phyloP scores from a whole-genome alignment of 2,888 invertebrate genomes.

The Drosophila antonietae region DNA sequence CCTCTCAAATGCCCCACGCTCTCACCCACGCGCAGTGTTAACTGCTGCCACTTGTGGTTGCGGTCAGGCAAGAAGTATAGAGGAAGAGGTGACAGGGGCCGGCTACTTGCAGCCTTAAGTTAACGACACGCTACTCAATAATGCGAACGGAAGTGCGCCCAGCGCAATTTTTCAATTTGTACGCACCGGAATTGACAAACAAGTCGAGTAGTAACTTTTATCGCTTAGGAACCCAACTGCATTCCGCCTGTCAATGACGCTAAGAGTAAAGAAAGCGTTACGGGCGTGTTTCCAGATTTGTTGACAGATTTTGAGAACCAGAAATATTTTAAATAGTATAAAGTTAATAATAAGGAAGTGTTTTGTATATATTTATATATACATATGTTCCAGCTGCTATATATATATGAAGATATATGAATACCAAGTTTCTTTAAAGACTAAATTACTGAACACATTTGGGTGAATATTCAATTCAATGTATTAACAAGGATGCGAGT shows the following conservation, averaged over 20 bases:
- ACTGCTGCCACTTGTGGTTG: conserved; percentile 21
- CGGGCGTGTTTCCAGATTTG: not conserved
- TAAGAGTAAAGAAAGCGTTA: not conserved
- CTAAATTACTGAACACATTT: not conserved
- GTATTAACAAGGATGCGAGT: conserved; percentile 5
- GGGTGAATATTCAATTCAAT: not conserved
- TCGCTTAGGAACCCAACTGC: conserved; percentile 27
- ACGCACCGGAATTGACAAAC: conserved; percentile 71
- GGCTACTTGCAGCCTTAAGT: conserved; percentile 41
- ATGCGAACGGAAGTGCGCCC: conserved; percentile 68
- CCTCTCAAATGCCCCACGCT: not conserved
- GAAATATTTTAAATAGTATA: not conserved
- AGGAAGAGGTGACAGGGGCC: not conserved
- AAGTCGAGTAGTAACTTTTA: conserved; percentile 28
- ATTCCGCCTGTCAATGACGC: conserved; percentile 6
- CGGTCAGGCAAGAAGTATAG: not conserved
- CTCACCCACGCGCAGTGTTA: conserved; percentile 12
- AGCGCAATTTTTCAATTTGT: conserved; percentile 75
- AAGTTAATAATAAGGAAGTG: not conserved
- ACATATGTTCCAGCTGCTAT: no score
- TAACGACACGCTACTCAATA: conserved; percentile 73
- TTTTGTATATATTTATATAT: not conserved
- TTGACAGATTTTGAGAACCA: not conserved
- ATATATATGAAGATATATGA: no score
- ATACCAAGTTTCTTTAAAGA: not conserved